phyloP scores from a whole-genome alignment of 2,797 vertebrate genomes.

The Myiotriccus ornatus region DNA sequence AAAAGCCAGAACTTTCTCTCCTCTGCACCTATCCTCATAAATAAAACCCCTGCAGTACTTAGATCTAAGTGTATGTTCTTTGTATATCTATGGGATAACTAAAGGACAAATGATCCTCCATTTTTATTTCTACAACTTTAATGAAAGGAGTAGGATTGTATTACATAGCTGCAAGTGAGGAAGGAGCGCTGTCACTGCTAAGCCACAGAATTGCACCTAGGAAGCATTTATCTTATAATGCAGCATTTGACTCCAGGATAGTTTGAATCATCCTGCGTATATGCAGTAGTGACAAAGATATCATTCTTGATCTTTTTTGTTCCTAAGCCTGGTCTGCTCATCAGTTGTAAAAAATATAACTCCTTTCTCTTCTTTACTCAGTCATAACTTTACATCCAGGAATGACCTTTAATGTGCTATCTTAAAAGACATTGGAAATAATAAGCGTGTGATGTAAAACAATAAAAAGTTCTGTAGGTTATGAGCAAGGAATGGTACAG shows the following conservation, averaged over 20 bases:
- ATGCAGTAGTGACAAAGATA: neutral
- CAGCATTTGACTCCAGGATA: neutral
- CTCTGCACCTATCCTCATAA: neutral
- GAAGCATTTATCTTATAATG: neutral
- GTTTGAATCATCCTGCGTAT: neutral
- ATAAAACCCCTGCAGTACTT: neutral
- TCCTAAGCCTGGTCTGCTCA: neutral
- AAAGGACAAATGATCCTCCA: neutral
- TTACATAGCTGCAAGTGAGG: neutral
- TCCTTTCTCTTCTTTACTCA: neutral
- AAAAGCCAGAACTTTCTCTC: neutral
- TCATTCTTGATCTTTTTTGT: neutral
- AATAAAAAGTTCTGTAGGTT: neutral
- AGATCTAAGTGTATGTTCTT: neutral
- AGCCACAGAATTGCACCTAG: neutral
- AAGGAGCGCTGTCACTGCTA: neutral
- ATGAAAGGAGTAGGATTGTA: neutral
- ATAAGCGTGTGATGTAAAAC: neutral
- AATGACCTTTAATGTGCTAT: conserved; percentile 13
- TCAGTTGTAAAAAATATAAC: neutral
- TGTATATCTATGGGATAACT: neutral
- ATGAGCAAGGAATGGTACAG: neutral
- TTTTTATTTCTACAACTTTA: conserved; percentile 13
- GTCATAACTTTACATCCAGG: neutral
- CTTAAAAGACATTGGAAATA: neutral